A percentile compares a stretch with the other conserved stretches of the same genome.
Evolutionary conservation across 2,113 vertebrate species (phyloP).

Genomic region (Nyctibius bracteatus): DNA sequence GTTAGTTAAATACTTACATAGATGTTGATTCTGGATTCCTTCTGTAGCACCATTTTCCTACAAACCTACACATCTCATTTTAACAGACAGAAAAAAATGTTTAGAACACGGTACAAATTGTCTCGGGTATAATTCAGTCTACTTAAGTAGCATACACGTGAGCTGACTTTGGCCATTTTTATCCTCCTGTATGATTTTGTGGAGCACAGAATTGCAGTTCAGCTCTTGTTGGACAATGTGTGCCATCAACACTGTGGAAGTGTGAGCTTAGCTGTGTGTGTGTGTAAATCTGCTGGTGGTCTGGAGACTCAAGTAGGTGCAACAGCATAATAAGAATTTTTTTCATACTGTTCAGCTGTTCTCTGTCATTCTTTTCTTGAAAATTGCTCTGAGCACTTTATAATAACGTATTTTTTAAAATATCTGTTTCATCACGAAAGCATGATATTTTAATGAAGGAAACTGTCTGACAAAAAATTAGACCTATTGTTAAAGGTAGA

Average conservation of each 20-base stretch:
- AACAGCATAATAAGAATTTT: neutral
- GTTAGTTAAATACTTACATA: neutral
- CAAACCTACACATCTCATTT: neutral
- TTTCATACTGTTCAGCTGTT: neutral
- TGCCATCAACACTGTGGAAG: neutral
- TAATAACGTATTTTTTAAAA: neutral
- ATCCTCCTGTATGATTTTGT: neutral
- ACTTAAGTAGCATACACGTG: neutral
- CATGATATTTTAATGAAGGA: neutral
- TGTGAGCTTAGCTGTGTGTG: neutral
- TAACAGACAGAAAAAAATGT: neutral
- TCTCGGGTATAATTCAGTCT: neutral
- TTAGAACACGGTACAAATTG: neutral
- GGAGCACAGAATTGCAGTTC: neutral
- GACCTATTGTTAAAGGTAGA: neutral
- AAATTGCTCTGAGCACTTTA: neutral
- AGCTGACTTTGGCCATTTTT: neutral
- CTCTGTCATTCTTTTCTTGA: neutral
- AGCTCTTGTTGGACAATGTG: neutral
- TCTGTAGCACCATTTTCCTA: neutral
- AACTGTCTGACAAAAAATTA: neutral
- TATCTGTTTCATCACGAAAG: neutral
- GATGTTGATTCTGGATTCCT: neutral
- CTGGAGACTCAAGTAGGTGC: neutral
- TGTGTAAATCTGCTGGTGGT: neutral